A percentile compares a stretch with the other conserved stretches of the same genome.
Evolutionary conservation across 1,140 invertebrate genomes (phyloP).

Genomic region (Ips typographus): DNA sequence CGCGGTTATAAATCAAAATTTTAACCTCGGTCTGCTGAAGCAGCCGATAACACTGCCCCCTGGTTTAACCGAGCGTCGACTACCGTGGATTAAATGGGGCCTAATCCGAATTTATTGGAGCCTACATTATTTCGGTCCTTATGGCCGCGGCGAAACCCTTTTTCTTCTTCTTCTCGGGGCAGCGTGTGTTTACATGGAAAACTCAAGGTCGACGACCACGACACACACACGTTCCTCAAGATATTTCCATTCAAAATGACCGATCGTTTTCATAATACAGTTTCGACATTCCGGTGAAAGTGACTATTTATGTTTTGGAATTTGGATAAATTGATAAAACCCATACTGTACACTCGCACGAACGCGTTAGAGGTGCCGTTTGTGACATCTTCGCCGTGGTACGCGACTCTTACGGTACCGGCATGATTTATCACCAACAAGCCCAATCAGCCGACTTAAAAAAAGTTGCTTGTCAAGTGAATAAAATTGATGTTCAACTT

Average conservation of each 20-base stretch:
- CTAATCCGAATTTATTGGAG: constrained; percentile 43
- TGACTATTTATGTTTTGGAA: too few species aligned
- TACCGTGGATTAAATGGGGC: constrained; percentile 41
- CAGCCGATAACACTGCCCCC: constrained; percentile 32
- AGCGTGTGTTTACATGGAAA: constrained; percentile 26
- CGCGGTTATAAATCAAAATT: constrained; percentile 31
- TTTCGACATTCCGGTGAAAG: too few species aligned
- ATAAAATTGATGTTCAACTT: too few species aligned
- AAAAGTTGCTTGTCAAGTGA: too few species aligned
- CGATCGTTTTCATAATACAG: not conserved
- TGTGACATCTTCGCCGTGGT: too few species aligned
- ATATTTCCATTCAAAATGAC: not conserved
- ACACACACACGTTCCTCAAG: constrained; percentile 3
- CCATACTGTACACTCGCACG: too few species aligned
- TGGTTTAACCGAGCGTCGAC: constrained; percentile 38
- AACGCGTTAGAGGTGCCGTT: too few species aligned
- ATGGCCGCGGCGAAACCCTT: constrained; percentile 22
- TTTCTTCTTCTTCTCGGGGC: constrained; percentile 26
- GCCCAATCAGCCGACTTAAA: too few species aligned
- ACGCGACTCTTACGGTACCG: too few species aligned
- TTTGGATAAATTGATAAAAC: too few species aligned
- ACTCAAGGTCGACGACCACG: constrained; percentile 25
- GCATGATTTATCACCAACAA: too few species aligned
- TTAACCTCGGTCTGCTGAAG: constrained; percentile 32
- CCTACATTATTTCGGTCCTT: constrained; percentile 37